A percentile compares a stretch with the other conserved stretches of the same genome.
Evolutionary conservation across 1,140 invertebrate species (phyloP).

Genomic region (Condylostylus longicornis): DNA sequence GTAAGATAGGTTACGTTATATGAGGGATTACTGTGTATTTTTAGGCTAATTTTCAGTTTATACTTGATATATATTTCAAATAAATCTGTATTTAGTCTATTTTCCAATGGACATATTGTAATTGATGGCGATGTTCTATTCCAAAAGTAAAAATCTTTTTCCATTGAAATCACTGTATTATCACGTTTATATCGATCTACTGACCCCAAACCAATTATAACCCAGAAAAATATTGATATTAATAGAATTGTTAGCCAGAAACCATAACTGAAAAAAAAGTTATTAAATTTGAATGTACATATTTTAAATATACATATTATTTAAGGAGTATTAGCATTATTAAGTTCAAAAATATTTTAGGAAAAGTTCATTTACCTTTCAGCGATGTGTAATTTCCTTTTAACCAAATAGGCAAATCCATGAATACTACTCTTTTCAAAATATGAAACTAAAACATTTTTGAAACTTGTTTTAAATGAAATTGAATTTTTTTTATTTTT

Average conservation of each 20-base stretch:
- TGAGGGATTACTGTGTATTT: no score
- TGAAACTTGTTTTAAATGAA: no score
- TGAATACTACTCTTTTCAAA: constrained; percentile 20
- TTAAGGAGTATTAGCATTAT: no score
- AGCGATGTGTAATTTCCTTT: constrained; percentile 10
- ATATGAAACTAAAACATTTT: no score
- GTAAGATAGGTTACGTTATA: no score
- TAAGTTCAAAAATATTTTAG: background rate
- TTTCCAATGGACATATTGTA: constrained; percentile 36
- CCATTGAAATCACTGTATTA: constrained; percentile 48
- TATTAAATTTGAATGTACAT: background rate
- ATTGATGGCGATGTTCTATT: constrained; percentile 47
- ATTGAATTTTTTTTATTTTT: no score
- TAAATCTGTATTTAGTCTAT: no score
- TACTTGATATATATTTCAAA: no score
- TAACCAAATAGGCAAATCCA: constrained; percentile 18
- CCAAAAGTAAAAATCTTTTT: constrained; percentile 50
- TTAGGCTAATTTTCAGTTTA: no score
- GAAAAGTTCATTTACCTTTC: constrained; percentile 15
- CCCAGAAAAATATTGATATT: constrained; percentile 16
- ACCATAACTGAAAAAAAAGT: constrained; percentile 10
- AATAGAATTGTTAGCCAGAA: constrained; percentile 20
- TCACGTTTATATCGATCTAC: constrained; percentile 21
- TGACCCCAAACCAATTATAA: constrained; percentile 18
- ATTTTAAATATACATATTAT: background rate